Base-by-base conservation (phyloP, 1,140 invertebrate species). In the Drosophila melanica region DNA sequence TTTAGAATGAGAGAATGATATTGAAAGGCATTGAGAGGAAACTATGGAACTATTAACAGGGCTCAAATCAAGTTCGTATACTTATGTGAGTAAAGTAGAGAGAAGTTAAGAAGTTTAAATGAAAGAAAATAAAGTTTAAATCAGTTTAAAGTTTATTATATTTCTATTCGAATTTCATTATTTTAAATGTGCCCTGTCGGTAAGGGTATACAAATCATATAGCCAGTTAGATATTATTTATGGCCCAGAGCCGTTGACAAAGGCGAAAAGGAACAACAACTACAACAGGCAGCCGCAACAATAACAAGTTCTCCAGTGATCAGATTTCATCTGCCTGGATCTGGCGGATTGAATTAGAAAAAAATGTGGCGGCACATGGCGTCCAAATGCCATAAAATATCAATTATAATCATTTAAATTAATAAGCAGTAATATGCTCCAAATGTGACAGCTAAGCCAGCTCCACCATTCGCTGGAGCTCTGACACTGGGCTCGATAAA, bases 361-460 rank as follows among this genome's bases (percentile, higher is more conserved):
- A 18, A 45, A 37, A 60, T 27, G 37, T 30, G 66, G 10, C 33
- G 35, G 54, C 69, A 67, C 50, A 72, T 66, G 62, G 42, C 55
- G 47, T 42, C 30, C 53, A 63, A 68, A 64, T 69, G 58, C 30
- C 53, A 69, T 74, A 64, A 77, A 77, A 77, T 77, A 74, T 68
- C 63, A 72, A 73, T 76, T 73, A 72, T 72, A 47, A 76, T 68
- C 63, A 77, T 74, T 77, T 66, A 74, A 77, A 77, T 74, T 74
- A 74, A 77, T 74, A 63, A 63, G 45, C 64, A 20, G 47, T 33
- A 60, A 47, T 23, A 62, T 74, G 70, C 48, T 62, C 55, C 33
- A 68, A 48, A 74, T 74, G 27, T 68, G 70, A 74, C 70, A 72
- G 69, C 69, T 67, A 14, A 57, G 42, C 57, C 47, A 44, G 65